phyloP scores from a whole-genome alignment of 2,888 invertebrate species.

The Drosophila ezoana region DNA sequence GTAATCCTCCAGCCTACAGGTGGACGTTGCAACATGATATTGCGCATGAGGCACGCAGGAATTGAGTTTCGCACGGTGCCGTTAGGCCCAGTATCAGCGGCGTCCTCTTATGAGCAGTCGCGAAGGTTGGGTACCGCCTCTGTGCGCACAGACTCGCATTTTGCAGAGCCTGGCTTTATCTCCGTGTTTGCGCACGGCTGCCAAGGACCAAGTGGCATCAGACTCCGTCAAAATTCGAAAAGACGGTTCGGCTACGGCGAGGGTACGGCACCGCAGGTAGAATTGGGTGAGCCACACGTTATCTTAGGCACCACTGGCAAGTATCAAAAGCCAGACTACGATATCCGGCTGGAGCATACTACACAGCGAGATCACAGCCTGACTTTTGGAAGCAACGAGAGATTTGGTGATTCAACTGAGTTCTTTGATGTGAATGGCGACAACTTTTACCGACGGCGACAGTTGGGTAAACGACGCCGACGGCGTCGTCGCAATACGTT shows the following conservation, averaged over 20 bases:
- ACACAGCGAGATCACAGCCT: slow-evolving; percentile 59
- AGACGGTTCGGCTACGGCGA: slow-evolving; percentile 77
- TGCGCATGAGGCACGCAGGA: slow-evolving; percentile 91
- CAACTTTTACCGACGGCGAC: slow-evolving; percentile 69
- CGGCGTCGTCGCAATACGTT: slow-evolving; percentile 54
- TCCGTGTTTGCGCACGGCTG: slow-evolving; percentile 94
- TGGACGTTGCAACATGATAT: slow-evolving; percentile 91
- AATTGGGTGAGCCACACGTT: slow-evolving; percentile 71
- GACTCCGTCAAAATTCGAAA: slow-evolving; percentile 83
- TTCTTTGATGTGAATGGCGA: slow-evolving; percentile 62
- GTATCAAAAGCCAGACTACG: slow-evolving; percentile 68
- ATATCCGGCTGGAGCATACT: slow-evolving; percentile 70
- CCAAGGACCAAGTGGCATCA: slow-evolving; percentile 85
- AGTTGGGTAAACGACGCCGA: slow-evolving; percentile 57
- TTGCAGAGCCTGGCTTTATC: slow-evolving; percentile 93
- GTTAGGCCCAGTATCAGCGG: slow-evolving; percentile 59
- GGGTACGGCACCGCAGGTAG: slow-evolving; percentile 52
- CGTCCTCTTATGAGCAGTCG: slow-evolving; percentile 72
- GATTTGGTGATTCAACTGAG: slow-evolving; percentile 49
- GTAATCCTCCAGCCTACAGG: slow-evolving; percentile 87
- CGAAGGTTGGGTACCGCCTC: slow-evolving; percentile 80
- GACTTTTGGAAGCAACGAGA: slow-evolving; percentile 55
- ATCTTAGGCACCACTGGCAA: slow-evolving; percentile 68
- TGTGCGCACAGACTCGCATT: slow-evolving; percentile 91
- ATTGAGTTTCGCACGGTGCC: slow-evolving; percentile 92